These are phyloP conservation scores for Ceratina calcarata DNA, from an alignment of 1,140 invertebrate species.

Conservation along the genomic window DNA sequence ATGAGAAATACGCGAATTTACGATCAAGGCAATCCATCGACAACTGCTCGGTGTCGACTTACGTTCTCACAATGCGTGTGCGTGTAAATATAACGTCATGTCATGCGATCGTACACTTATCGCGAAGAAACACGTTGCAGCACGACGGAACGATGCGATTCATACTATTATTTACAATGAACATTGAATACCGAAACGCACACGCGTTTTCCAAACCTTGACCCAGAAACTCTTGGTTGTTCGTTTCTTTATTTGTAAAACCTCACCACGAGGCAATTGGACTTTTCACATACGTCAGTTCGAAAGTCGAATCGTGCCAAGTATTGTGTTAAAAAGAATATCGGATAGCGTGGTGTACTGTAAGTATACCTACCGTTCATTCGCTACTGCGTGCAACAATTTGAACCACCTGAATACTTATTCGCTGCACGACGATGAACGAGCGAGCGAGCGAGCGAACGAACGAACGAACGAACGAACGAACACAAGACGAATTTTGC, in stretches of 20 bases:
- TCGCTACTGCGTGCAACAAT: too few species aligned
- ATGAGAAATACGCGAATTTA: background rate
- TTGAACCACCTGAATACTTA: background rate
- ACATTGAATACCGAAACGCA: constrained; percentile 30
- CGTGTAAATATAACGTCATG: too few species aligned
- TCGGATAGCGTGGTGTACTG: background rate
- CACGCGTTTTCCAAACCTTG: constrained; percentile 48
- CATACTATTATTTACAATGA: constrained; percentile 39
- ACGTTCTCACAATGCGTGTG: too few species aligned
- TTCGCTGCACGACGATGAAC: background rate
- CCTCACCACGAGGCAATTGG: constrained; percentile 57
- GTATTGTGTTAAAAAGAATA: background rate
- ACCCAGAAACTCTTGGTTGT: constrained; percentile 40
- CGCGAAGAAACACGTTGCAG: background rate
- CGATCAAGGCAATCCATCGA: constrained; percentile 10
- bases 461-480: too few species aligned
- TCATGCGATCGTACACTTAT: constrained; percentile 28
- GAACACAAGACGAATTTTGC: constrained; percentile 4
- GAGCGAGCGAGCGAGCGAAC: background rate
- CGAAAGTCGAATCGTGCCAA: background rate
- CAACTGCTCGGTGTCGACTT: constrained; percentile 11
- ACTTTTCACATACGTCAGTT: background rate
- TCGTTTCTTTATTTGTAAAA: constrained; percentile 58
- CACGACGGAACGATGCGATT: background rate
- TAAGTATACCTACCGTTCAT: background rate